Conservation (phyloP, 2,797 vertebrate species). For the Acropternis orthonyx region DNA sequence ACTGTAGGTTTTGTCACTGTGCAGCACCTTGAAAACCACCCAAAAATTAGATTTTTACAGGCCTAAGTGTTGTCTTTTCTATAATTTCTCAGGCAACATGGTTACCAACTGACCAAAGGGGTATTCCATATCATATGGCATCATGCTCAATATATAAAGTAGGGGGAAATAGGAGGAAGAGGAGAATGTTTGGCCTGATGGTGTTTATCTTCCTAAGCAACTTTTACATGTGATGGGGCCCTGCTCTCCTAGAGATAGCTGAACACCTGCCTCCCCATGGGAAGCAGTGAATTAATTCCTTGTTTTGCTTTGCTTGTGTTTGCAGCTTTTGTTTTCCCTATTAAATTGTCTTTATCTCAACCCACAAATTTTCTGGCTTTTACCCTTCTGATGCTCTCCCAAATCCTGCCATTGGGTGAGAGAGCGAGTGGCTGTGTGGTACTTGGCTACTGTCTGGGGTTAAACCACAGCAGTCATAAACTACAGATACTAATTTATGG, state of each 20-base stretch:
- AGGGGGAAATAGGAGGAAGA: background rate
- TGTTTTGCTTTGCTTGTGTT: background rate
- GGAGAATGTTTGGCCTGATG: background rate
- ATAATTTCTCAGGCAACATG: background rate
- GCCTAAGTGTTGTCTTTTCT: background rate
- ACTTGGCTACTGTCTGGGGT: background rate
- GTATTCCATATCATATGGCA: background rate
- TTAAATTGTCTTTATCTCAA: background rate
- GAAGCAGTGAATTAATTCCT: background rate
- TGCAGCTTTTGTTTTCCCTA: background rate
- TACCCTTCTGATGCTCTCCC: background rate
- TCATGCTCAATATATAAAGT: background rate
- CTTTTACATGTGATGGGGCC: rapidly evolving
- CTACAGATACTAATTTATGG: background rate
- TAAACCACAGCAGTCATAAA: background rate
- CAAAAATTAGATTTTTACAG: background rate
- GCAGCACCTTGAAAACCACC: background rate
- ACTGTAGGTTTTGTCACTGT: background rate
- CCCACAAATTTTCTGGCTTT: background rate
- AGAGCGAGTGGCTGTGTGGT: rapidly evolving
- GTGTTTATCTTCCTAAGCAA: background rate
- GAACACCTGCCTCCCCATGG: background rate
- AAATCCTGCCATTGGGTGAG: rapidly evolving
- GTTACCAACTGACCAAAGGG: background rate
- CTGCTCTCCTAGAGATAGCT: background rate